These are phyloP conservation scores for Hypolimnas misippus DNA, from an alignment of 2,888 invertebrate species.

Conservation along the genomic window DNA sequence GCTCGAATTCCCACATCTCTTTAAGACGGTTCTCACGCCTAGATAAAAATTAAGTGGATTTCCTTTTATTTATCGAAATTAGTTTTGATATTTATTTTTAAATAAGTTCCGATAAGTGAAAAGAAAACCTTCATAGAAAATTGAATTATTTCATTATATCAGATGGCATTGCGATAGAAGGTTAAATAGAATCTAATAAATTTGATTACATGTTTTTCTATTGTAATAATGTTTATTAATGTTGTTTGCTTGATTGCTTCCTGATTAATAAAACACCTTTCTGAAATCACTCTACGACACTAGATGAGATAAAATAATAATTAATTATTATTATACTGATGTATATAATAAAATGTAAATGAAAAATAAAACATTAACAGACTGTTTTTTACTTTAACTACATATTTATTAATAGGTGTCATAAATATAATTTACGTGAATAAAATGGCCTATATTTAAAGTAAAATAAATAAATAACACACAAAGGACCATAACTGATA, in stretches of 20 bases:
- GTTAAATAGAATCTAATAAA: conserved; percentile 2
- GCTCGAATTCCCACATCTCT: conserved; percentile 33
- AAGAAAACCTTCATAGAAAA: conserved; percentile 2
- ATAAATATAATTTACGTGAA: too few species aligned
- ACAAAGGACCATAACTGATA: too few species aligned
- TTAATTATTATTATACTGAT: background rate
- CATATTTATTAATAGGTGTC: too few species aligned
- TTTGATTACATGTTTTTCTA: background rate
- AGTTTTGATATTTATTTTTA: background rate
- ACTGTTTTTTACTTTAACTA: too few species aligned
- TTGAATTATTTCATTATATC: conserved; percentile 10
- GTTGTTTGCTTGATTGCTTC: conserved; percentile 6
- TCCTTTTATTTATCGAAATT: background rate
- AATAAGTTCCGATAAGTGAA: background rate
- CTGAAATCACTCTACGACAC: conserved; percentile 2
- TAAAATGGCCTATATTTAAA: too few species aligned
- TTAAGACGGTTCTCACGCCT: conserved; percentile 49
- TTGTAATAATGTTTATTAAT: background rate
- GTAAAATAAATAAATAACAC: too few species aligned
- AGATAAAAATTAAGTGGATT: background rate
- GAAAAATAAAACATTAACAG: too few species aligned
- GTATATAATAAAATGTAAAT: background rate
- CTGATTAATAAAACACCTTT: background rate
- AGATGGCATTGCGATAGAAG: conserved; percentile 9
- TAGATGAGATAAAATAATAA: background rate